phyloP scores from a whole-genome alignment of 2,113 vertebrate species.

The Actinemys pallida region DNA sequence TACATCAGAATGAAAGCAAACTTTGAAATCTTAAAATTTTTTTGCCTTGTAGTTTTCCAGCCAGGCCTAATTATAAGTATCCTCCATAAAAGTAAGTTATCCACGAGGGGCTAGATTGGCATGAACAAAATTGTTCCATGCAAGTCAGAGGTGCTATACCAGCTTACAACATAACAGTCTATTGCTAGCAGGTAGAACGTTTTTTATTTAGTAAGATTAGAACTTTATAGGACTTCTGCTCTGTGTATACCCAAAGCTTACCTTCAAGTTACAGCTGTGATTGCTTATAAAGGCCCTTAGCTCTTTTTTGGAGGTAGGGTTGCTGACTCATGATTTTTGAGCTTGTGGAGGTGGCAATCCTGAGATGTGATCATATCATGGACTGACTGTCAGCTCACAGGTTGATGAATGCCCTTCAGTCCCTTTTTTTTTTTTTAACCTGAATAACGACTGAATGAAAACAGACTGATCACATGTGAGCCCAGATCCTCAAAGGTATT shows the following conservation, averaged over 20 bases:
- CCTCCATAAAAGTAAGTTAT: background rate
- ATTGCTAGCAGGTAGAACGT: background rate
- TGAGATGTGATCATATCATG: background rate
- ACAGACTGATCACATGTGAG: background rate
- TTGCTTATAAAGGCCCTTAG: background rate
- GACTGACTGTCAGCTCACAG: background rate
- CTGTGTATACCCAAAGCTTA: background rate
- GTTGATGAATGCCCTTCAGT: background rate
- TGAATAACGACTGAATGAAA: background rate
- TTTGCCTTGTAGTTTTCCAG: background rate
- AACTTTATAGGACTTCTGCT: background rate
- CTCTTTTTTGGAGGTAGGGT: background rate
- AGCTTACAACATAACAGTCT: background rate
- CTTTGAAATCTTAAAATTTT: background rate
- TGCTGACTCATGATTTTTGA: background rate
- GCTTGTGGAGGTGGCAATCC: background rate
- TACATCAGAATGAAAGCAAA: background rate
- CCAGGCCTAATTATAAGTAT: background rate
- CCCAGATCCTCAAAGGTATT: background rate
- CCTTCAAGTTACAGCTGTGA: background rate
- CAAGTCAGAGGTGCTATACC: background rate
- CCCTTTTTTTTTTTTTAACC: background rate
- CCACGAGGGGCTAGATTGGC: conserved; percentile 8
- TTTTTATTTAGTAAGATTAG: background rate
- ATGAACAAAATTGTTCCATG: conserved; percentile 46